These are phyloP conservation scores for Labeo catla DNA, from an alignment of 2,113 vertebrate genomes.

Conservation along the genomic window DNA sequence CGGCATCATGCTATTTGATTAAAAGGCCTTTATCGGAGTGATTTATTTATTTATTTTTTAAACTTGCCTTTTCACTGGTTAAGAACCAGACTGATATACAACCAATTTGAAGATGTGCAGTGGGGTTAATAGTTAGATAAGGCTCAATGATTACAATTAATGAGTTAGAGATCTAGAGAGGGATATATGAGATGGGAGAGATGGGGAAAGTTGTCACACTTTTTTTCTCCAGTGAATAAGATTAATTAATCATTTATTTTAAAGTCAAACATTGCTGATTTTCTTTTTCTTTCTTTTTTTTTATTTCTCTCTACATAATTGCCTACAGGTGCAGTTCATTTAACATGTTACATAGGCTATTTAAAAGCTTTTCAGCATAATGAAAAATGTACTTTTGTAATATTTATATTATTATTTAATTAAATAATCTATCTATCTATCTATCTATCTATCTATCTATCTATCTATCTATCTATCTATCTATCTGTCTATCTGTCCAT, in stretches of 20 bases:
- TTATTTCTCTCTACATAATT: background rate
- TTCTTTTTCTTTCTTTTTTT: background rate
- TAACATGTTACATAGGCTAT: background rate
- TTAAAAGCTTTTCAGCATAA: background rate
- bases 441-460: too few relatives aligned
- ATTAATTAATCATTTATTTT: background rate
- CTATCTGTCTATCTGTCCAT: too few relatives aligned
- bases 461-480: too few relatives aligned
- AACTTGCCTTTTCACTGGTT: slow-evolving; percentile 10
- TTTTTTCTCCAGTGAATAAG: background rate
- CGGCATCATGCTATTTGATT: background rate
- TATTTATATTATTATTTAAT: background rate
- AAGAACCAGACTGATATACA: background rate
- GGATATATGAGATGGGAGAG: background rate
- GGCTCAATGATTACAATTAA: slow-evolving; percentile 10
- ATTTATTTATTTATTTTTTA: background rate
- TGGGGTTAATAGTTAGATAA: slow-evolving; percentile 37
- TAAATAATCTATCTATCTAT: background rate
- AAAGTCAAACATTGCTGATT: background rate
- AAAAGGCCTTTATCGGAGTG: slow-evolving; percentile 9
- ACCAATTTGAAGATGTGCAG: background rate
- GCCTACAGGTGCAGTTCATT: background rate
- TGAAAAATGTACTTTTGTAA: background rate
- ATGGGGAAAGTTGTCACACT: background rate
- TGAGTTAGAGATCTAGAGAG: background rate